A percentile compares a stretch with the other conserved stretches of the same genome.
phyloP scores from a whole-genome alignment of 2,888 invertebrate genomes.

The Erebia aethiops region DNA sequence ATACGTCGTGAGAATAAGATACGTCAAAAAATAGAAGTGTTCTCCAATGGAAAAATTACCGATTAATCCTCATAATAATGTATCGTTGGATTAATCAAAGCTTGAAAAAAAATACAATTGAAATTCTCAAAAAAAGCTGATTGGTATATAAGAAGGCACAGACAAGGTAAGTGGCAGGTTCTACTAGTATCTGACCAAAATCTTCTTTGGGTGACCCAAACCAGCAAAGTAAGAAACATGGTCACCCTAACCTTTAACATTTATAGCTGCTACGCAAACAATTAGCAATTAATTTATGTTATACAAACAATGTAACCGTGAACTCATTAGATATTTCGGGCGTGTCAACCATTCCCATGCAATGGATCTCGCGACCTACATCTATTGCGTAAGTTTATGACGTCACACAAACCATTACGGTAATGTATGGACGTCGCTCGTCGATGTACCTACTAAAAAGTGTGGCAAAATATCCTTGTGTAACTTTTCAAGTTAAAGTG shows the following conservation, averaged over 20 bases:
- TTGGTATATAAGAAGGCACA: too few relatives aligned
- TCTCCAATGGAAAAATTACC: too few relatives aligned
- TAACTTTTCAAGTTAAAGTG: too few relatives aligned
- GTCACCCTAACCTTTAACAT: constrained; percentile 16
- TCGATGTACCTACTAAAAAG: background rate
- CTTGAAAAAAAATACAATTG: too few relatives aligned
- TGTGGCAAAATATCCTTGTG: background rate
- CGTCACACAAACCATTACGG: background rate
- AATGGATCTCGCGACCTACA: constrained; percentile 8
- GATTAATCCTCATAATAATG: too few relatives aligned
- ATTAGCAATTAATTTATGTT: constrained; percentile 22
- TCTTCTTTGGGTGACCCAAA: background rate
- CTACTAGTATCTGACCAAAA: background rate
- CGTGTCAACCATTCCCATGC: constrained; percentile 4
- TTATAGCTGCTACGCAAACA: constrained; percentile 20
- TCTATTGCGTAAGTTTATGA: background rate
- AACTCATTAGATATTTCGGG: constrained; percentile 25
- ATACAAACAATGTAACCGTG: constrained; percentile 9
- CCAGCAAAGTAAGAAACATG: background rate
- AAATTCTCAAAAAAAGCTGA: too few relatives aligned
- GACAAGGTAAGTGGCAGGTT: too few relatives aligned
- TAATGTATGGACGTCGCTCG: background rate
- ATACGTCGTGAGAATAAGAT: too few relatives aligned
- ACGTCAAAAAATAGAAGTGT: too few relatives aligned
- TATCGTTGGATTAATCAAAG: too few relatives aligned